These are phyloP conservation scores for Drosophila borealis DNA, from an alignment of 2,888 invertebrate species.

Conservation along the genomic window DNA sequence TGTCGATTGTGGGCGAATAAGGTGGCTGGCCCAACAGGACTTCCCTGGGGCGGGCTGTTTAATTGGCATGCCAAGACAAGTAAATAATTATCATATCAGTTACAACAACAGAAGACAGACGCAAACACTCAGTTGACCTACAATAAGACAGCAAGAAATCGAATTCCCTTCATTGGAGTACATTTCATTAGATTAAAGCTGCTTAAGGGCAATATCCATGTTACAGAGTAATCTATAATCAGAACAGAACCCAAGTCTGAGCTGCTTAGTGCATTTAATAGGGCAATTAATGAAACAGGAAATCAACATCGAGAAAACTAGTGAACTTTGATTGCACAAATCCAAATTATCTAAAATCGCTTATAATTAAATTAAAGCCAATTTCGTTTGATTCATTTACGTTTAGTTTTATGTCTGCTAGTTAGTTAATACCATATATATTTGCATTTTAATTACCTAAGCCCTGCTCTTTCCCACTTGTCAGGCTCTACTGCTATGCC, in stretches of 20 bases:
- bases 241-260: too few relatives aligned
- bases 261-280: neutral
- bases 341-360: neutral
- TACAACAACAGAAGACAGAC: conserved; percentile 29
- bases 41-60: conserved; percentile 27
- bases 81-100: conserved; percentile 75
- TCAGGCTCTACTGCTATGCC: conserved; percentile 97
- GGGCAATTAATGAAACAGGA: neutral
- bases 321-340: neutral
- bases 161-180: neutral
- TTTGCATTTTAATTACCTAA: neutral
- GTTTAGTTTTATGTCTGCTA: neutral
- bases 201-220: neutral
- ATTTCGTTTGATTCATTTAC: neutral
- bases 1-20: neutral
- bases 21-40: neutral
- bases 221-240: neutral
- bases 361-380: neutral
- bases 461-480: neutral
- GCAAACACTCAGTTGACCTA: conserved; percentile 3
- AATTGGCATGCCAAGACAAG: conserved; percentile 59
- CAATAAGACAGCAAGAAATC: conserved; percentile 7
- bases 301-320: neutral
- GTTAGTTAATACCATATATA: neutral
- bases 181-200: conserved; percentile 5